Evolutionary conservation across 2,113 vertebrate species (phyloP).

Genomic region (Anoplopoma fimbria): DNA sequence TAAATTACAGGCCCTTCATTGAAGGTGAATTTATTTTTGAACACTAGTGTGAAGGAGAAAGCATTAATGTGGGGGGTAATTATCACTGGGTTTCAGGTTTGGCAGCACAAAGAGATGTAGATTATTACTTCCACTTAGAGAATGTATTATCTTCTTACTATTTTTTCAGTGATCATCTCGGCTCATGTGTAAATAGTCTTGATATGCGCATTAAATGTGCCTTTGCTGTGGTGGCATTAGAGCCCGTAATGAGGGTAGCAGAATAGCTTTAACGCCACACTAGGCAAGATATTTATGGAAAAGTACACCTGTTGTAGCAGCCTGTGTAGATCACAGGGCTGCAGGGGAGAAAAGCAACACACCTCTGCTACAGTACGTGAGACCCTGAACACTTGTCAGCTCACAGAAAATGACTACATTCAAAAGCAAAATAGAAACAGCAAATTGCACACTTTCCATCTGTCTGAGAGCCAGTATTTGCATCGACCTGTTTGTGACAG

Average conservation of each 20-base stretch:
- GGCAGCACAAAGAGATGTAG: conserved; percentile 4
- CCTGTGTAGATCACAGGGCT: not conserved
- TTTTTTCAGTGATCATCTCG: conserved; percentile 4
- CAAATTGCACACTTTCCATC: conserved; percentile 43
- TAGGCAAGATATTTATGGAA: conserved; percentile 23
- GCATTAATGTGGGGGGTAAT: not conserved
- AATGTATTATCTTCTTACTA: not conserved
- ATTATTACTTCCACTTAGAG: not conserved
- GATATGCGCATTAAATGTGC: conserved; percentile 18
- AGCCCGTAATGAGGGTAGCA: conserved; percentile 11
- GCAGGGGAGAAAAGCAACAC: not conserved
- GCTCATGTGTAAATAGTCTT: not conserved
- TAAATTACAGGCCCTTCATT: conserved; percentile 2
- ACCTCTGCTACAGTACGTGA: not conserved
- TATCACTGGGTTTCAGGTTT: not conserved
- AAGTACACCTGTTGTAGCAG: conserved; percentile 31
- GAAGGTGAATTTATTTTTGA: not conserved
- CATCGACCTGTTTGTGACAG: conserved; percentile 31
- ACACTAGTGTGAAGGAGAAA: conserved; percentile 11
- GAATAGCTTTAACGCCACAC: conserved; percentile 25
- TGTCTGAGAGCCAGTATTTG: conserved; percentile 32
- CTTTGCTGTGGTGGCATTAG: not conserved
- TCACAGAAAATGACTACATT: conserved; percentile 14
- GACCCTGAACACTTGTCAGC: conserved; percentile 8
- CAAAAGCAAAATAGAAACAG: conserved; percentile 29